Conservation (phyloP, 1,140 invertebrate genomes). For the Cryptotermes secundus region DNA sequence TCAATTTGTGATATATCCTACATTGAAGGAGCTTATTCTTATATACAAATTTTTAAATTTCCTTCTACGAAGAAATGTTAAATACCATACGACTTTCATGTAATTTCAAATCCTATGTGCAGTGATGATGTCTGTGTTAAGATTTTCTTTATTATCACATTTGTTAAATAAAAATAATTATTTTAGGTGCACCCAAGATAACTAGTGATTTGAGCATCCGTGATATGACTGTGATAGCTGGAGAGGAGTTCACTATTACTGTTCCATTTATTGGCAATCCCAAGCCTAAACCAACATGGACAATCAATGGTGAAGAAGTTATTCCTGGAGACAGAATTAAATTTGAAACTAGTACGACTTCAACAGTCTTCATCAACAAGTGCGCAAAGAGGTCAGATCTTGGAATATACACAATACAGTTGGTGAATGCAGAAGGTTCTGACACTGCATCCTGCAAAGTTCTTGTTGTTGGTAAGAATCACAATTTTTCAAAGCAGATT, state of each 20-base stretch:
- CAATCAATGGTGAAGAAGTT: slow-evolving; percentile 83
- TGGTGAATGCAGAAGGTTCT: slow-evolving; percentile 84
- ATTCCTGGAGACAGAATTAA: slow-evolving; percentile 78
- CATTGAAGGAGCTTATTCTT: too few species aligned
- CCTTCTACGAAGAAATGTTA: too few species aligned
- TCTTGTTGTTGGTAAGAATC: slow-evolving; percentile 63
- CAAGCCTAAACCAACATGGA: slow-evolving; percentile 84
- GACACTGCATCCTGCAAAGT: slow-evolving; percentile 88
- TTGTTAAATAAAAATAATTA: too few species aligned
- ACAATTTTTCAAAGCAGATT: not conserved
- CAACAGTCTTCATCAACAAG: slow-evolving; percentile 84
- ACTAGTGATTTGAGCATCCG: slow-evolving; percentile 89
- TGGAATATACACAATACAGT: slow-evolving; percentile 87
- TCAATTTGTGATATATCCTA: too few species aligned
- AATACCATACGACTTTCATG: too few species aligned
- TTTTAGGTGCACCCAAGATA: slow-evolving; percentile 78
- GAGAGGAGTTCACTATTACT: slow-evolving; percentile 93
- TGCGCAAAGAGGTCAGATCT: slow-evolving; percentile 86
- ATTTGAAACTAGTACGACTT: slow-evolving; percentile 79
- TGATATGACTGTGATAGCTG: slow-evolving; percentile 93
- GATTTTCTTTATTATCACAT: too few species aligned
- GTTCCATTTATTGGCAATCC: slow-evolving; percentile 92
- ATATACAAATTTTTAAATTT: too few species aligned
- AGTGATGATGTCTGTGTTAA: too few species aligned
- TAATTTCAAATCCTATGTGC: too few species aligned